These are phyloP conservation scores for Steinernema khuongi DNA, from an alignment of 1,140 invertebrate genomes.

Conservation along the genomic window DNA sequence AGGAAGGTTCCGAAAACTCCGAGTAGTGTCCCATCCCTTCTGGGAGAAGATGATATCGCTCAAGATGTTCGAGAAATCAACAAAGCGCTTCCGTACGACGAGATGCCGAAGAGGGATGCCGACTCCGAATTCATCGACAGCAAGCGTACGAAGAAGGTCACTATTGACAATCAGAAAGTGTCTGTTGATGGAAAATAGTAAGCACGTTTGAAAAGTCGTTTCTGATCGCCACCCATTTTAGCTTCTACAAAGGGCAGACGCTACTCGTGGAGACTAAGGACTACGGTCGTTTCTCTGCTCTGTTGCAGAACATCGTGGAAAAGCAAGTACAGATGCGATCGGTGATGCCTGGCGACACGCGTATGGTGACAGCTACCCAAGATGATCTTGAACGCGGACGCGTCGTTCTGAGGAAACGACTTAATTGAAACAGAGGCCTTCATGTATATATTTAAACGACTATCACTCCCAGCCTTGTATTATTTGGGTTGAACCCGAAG, in stretches of 20 bases:
- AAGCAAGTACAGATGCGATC: not conserved
- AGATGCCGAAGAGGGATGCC: not conserved
- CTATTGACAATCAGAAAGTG: not conserved
- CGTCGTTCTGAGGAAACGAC: not conserved
- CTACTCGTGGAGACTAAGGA: not conserved
- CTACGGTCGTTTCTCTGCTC: not conserved
- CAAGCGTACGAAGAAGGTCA: not conserved
- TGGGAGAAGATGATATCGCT: not conserved
- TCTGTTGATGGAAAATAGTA: not conserved
- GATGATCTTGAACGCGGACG: conserved; percentile 6
- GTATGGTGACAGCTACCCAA: not conserved
- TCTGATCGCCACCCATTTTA: not conserved
- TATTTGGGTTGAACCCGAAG: conserved; percentile 4
- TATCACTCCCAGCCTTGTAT: not conserved
- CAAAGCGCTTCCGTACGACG: not conserved
- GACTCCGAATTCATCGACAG: not conserved
- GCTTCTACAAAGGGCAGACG: not conserved
- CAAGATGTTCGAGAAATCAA: conserved; percentile 1
- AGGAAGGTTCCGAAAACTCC: not conserved
- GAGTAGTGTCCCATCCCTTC: not conserved
- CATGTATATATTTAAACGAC: not conserved
- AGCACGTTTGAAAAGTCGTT: not conserved
- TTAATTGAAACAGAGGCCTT: not conserved
- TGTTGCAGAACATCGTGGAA: not conserved
- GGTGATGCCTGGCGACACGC: not conserved